phyloP scores from a whole-genome alignment of 2,797 vertebrate genomes.

The Garrulus glandarius region DNA sequence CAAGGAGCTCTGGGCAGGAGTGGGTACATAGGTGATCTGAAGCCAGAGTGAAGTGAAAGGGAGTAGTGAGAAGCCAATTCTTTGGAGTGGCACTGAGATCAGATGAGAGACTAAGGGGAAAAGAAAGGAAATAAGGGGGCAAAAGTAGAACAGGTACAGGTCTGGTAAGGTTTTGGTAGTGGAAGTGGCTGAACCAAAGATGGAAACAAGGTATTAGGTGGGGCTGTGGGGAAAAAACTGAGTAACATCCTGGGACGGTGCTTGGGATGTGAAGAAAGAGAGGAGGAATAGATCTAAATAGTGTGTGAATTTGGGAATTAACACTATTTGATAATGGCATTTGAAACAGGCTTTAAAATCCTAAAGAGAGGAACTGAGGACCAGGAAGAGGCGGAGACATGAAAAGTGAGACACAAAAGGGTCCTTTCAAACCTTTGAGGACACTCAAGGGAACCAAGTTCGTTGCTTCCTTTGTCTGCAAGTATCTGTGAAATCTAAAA shows the following conservation, averaged over 20 bases:
- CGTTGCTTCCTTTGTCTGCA: neutral
- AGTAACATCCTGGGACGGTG: neutral
- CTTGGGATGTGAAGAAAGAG: neutral
- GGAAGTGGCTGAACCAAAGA: neutral
- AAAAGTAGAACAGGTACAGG: neutral
- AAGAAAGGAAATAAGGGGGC: neutral
- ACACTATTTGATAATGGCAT: neutral
- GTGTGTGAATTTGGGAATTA: neutral
- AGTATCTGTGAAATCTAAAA: neutral
- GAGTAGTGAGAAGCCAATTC: neutral
- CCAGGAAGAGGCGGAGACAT: neutral
- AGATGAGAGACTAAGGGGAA: neutral
- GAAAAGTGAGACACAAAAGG: neutral
- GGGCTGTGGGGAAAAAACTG: neutral
- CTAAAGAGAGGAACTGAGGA: neutral
- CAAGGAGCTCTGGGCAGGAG: neutral
- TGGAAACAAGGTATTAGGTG: neutral
- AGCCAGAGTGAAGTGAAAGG: neutral
- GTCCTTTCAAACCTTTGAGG: neutral
- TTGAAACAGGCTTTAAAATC: neutral
- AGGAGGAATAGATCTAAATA: neutral
- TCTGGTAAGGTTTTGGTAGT: neutral
- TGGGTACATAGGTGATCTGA: neutral
- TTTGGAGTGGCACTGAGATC: neutral
- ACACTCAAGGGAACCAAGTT: neutral